phyloP scores from a whole-genome alignment of 2,113 vertebrate genomes.

The Toxotes chatareus region DNA sequence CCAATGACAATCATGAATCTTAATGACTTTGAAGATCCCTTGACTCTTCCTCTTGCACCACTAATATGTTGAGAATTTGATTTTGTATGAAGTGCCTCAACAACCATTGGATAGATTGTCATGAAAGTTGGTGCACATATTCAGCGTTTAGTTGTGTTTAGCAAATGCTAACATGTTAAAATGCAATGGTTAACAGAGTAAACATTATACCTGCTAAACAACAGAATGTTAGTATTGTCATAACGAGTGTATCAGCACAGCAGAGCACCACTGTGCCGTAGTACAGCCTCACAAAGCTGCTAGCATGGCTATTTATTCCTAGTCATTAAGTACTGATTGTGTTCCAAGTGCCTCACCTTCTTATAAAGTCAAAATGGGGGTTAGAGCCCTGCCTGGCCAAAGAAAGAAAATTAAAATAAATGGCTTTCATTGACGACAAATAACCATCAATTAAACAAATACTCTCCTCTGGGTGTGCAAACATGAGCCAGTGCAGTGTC shows the following conservation, averaged over 20 bases:
- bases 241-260: neutral
- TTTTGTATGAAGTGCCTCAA: neutral
- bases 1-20: neutral
- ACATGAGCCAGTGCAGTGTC: neutral
- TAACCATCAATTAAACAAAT: conserved; percentile 5
- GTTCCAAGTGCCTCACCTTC: neutral
- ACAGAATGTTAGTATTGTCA: neutral
- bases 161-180: neutral
- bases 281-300: neutral
- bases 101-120: neutral
- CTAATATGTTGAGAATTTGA: neutral
- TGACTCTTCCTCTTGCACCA: neutral
- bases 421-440: conserved; percentile 7
- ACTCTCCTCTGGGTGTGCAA: neutral
- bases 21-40: too few species aligned
- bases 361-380: neutral
- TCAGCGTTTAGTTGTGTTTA: neutral
- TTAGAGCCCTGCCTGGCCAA: neutral
- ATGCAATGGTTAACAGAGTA: neutral
- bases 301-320: neutral
- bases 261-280: neutral
- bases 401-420: neutral
- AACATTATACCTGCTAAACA: too few species aligned
- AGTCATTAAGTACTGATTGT: neutral
- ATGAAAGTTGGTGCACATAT: neutral